These are phyloP conservation scores for Perca schrenkii DNA, from an alignment of 2,113 vertebrate genomes.

Conservation along the genomic window DNA sequence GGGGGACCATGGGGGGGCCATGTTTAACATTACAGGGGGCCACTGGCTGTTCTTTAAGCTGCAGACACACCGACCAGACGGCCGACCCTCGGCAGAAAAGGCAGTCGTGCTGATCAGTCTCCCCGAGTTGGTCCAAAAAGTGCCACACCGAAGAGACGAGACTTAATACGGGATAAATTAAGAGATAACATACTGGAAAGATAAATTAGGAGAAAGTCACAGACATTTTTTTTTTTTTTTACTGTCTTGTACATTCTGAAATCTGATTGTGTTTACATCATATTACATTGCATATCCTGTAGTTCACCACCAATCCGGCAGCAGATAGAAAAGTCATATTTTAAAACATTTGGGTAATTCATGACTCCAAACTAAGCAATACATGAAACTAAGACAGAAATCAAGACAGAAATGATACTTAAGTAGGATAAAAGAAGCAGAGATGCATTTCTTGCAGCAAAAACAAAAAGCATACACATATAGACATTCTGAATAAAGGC, in stretches of 20 bases:
- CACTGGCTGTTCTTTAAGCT: too few relatives aligned
- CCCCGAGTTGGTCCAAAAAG: too few relatives aligned
- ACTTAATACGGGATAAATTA: background rate
- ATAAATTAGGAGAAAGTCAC: slow-evolving; percentile 27
- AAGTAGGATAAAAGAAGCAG: slow-evolving; percentile 6
- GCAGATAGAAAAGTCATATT: slow-evolving; percentile 23
- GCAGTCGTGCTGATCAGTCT: too few relatives aligned
- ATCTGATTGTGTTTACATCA: slow-evolving; percentile 46
- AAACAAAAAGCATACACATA: slow-evolving; percentile 19
- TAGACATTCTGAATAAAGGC: background rate
- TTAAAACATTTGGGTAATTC: slow-evolving; percentile 42
- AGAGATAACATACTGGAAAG: background rate
- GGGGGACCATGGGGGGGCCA: too few relatives aligned
- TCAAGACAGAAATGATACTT: background rate
- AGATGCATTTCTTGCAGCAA: slow-evolving; percentile 1
- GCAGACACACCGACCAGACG: too few relatives aligned
- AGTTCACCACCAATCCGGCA: slow-evolving; percentile 30
- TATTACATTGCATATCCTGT: slow-evolving; percentile 43
- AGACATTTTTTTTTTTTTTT: slow-evolving; percentile 39
- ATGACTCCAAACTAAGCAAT: background rate
- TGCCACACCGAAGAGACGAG: too few relatives aligned
- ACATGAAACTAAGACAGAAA: slow-evolving; percentile 7
- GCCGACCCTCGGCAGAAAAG: too few relatives aligned
- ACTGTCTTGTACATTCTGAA: slow-evolving; percentile 58
- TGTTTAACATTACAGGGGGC: too few relatives aligned